These are phyloP conservation scores for Pseudocheirus occidentalis DNA, from an alignment of 2,797 vertebrate genomes.

Conservation along the genomic window DNA sequence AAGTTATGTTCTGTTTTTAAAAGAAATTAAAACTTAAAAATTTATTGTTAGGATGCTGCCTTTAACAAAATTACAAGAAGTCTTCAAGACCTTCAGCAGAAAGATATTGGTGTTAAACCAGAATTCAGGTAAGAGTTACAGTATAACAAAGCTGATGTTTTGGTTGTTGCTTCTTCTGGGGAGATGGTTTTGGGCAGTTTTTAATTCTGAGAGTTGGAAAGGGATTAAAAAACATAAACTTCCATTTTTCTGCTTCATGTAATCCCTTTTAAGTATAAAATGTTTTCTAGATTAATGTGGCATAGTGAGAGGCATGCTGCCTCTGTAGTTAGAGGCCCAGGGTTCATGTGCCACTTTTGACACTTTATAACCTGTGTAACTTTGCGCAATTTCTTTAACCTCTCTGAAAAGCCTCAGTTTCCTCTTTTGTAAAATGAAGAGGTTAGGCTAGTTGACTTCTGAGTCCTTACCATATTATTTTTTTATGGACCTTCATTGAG, in stretches of 20 bases:
- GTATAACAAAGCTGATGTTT: accelerated
- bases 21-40: slow-evolving; percentile 51
- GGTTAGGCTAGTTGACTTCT: background rate
- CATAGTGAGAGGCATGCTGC: background rate
- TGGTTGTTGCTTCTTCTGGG: accelerated
- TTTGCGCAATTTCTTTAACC: background rate
- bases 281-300: background rate
- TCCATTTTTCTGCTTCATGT: background rate
- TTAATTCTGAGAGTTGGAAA: background rate
- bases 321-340: background rate
- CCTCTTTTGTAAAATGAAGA: background rate
- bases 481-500: no score
- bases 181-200: background rate
- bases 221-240: background rate
- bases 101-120: slow-evolving; percentile 94
- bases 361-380: background rate
- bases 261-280: background rate
- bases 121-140: slow-evolving; percentile 91
- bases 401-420: background rate
- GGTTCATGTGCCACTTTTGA: background rate
- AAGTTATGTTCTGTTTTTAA: background rate
- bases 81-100: slow-evolving; percentile 97
- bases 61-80: slow-evolving; percentile 98
- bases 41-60: slow-evolving; percentile 91
- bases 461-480: no score